Conservation (phyloP, 2,888 invertebrate species). For the Xiphydria camelus region DNA sequence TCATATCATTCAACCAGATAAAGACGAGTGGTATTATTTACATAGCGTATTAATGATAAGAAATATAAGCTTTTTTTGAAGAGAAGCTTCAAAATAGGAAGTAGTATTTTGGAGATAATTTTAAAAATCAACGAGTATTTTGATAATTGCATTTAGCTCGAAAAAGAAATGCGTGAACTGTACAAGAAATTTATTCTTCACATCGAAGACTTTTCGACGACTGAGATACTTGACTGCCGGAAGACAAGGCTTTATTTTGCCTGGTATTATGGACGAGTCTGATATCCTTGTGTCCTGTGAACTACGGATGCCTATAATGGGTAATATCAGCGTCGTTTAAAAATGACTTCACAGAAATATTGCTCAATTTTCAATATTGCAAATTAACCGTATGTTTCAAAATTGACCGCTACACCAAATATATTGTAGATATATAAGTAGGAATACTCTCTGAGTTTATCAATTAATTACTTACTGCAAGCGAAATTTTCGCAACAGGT, state of each 20-base stretch:
- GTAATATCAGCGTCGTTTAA: too few species aligned
- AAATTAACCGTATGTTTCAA: too few species aligned
- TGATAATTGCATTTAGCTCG: neutral
- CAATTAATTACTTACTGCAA: too few species aligned
- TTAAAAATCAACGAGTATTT: neutral
- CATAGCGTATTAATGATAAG: too few species aligned
- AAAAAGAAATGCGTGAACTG: conserved; percentile 13
- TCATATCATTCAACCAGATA: conserved; percentile 24
- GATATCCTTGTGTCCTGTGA: conserved; percentile 31
- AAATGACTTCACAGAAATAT: too few species aligned
- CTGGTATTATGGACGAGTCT: conserved; percentile 27
- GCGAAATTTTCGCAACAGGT: too few species aligned
- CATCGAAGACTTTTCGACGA: conserved; percentile 25
- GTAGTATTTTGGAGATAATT: neutral
- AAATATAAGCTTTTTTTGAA: too few species aligned
- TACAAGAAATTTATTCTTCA: conserved; percentile 25
- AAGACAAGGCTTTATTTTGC: conserved; percentile 28
- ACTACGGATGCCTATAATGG: conserved; percentile 27
- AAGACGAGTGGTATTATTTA: too few species aligned
- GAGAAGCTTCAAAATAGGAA: neutral
- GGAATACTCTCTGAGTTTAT: too few species aligned
- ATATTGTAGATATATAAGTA: too few species aligned
- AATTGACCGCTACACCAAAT: too few species aligned
- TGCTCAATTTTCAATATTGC: too few species aligned
- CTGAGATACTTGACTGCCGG: conserved; percentile 29